phyloP scores from a whole-genome alignment of 2,888 invertebrate genomes.

The Agrenia bidenticulata region DNA sequence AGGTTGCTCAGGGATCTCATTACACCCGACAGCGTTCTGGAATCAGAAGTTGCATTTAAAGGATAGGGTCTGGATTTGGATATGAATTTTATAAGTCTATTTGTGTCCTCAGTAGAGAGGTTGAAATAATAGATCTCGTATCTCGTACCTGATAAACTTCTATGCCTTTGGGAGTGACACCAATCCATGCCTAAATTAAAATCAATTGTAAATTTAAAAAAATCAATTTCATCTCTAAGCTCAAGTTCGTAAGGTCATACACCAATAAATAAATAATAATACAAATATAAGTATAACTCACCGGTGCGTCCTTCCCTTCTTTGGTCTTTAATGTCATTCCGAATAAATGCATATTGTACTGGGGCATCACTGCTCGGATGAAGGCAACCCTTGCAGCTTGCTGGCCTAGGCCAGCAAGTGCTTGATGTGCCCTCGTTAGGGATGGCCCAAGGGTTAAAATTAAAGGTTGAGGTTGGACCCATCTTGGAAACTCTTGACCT shows the following conservation, averaged over 20 bases:
- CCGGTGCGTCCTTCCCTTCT: slow-evolving; percentile 66
- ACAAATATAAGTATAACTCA: slow-evolving; percentile 61
- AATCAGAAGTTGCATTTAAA: slow-evolving; percentile 10
- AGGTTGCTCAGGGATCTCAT: slow-evolving; percentile 51
- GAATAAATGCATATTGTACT: slow-evolving; percentile 52
- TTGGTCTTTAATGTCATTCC: slow-evolving; percentile 52
- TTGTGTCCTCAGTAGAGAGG: background rate
- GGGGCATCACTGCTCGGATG: slow-evolving; percentile 51
- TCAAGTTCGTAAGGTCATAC: too few relatives aligned
- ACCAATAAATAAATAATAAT: too few relatives aligned
- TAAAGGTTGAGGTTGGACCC: slow-evolving; percentile 36
- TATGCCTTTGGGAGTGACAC: slow-evolving; percentile 88
- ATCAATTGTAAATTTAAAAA: background rate
- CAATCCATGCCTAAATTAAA: slow-evolving; percentile 68
- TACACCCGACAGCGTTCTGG: slow-evolving; percentile 48
- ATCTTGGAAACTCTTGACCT: slow-evolving; percentile 47
- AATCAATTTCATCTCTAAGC: background rate
- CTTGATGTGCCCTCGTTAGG: slow-evolving; percentile 48
- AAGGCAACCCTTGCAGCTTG: slow-evolving; percentile 49
- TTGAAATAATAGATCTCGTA: slow-evolving; percentile 14
- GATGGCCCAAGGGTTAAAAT: slow-evolving; percentile 36
- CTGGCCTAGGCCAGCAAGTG: slow-evolving; percentile 44
- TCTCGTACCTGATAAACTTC: slow-evolving; percentile 71
- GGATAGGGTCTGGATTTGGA: slow-evolving; percentile 1
- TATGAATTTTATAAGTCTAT: background rate